A percentile compares a stretch with the other conserved stretches of the same genome.
phyloP scores from a whole-genome alignment of 2,797 vertebrate genomes.

The Botia kubotai region DNA sequence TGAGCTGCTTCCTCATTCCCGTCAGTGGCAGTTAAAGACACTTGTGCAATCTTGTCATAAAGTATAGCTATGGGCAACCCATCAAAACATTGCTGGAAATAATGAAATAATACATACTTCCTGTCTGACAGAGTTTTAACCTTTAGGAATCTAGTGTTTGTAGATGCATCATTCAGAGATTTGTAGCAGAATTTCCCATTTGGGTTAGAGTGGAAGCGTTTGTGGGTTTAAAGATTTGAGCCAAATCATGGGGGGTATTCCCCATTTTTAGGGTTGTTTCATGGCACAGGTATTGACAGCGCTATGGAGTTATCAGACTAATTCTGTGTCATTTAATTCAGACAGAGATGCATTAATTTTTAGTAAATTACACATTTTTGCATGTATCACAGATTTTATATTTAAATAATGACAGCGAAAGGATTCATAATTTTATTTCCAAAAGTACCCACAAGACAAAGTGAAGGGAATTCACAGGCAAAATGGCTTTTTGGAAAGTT shows the following conservation, averaged over 20 bases:
- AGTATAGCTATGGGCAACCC: neutral
- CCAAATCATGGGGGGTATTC: slow-evolving; percentile 34
- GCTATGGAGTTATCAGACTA: slow-evolving; percentile 44
- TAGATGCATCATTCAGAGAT: neutral
- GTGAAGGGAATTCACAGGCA: slow-evolving; percentile 14
- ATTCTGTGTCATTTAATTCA: slow-evolving; percentile 36
- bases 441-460: slow-evolving; percentile 46
- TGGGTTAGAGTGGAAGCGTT: slow-evolving; percentile 22
- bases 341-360: slow-evolving; percentile 34
- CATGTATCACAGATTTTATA: neutral
- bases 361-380: slow-evolving; percentile 44
- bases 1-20: slow-evolving; percentile 27
- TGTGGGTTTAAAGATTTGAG: slow-evolving; percentile 4
- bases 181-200: neutral
- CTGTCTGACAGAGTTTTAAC: neutral
- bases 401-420: neutral
- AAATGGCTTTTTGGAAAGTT: slow-evolving; percentile 18
- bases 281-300: slow-evolving; percentile 1
- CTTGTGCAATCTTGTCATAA: slow-evolving; percentile 41
- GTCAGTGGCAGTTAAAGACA: slow-evolving; percentile 31
- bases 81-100: neutral
- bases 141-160: neutral
- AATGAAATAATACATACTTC: neutral
- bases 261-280: slow-evolving; percentile 14
- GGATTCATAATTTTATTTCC: slow-evolving; percentile 2